A percentile compares a stretch with the other conserved stretches of the same genome.
Evolutionary conservation across 2,888 invertebrate genomes (phyloP).

Genomic region (Sarcophaga subvicina): DNA sequence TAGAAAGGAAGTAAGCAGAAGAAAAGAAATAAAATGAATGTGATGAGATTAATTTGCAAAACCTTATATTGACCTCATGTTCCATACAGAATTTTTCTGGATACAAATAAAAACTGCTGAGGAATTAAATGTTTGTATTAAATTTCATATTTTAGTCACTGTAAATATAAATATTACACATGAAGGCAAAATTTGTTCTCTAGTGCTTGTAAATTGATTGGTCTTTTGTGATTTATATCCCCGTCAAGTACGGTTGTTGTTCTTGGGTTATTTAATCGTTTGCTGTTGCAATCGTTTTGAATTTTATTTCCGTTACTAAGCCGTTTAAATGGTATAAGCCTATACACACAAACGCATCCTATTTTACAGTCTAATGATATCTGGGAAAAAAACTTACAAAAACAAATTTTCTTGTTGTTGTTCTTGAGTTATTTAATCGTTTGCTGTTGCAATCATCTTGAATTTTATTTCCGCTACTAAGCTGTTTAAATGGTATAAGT

Average conservation of each 20-base stretch:
- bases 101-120: too few relatives aligned
- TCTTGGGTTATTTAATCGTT: background rate
- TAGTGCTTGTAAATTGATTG: conserved; percentile 15
- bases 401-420: too few relatives aligned
- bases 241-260: background rate
- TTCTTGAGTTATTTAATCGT: background rate
- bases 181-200: background rate
- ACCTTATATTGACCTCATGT: too few relatives aligned
- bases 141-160: too few relatives aligned
- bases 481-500: background rate
- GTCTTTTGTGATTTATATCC: conserved; percentile 29
- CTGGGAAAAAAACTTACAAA: too few relatives aligned
- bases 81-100: too few relatives aligned
- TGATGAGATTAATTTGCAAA: too few relatives aligned
- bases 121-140: too few relatives aligned
- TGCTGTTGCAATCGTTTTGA: background rate
- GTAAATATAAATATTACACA: too few relatives aligned
- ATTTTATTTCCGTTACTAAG: background rate
- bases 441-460: background rate
- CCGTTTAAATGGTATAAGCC: background rate
- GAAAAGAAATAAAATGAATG: too few relatives aligned
- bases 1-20: too few relatives aligned
- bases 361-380: conserved; percentile 15
- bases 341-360: background rate
- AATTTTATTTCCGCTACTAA: background rate